These are phyloP conservation scores for Agrochola macilenta DNA, from an alignment of 2,888 invertebrate species.

Conservation along the genomic window DNA sequence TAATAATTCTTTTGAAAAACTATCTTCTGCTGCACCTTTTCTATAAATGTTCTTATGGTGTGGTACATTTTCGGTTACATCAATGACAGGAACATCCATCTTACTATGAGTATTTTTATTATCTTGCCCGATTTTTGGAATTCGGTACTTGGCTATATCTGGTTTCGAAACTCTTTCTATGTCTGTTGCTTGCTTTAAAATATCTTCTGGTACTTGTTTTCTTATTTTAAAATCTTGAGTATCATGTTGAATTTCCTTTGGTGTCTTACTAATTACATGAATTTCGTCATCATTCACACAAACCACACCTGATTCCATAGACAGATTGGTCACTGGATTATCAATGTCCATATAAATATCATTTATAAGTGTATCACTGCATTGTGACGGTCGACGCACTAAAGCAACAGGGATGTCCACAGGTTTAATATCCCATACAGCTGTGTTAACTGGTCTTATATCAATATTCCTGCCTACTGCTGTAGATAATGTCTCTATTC, in stretches of 20 bases:
- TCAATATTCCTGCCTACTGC: constrained; percentile 72
- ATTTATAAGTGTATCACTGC: constrained; percentile 66
- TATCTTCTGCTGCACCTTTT: constrained; percentile 11
- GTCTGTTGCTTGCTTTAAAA: constrained; percentile 31
- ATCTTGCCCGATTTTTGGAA: constrained; percentile 66
- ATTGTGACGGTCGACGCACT: constrained; percentile 59
- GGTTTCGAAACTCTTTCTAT: constrained; percentile 23
- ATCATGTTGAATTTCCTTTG: constrained; percentile 16
- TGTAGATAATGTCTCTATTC: constrained; percentile 71
- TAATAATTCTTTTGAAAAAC: constrained; percentile 1
- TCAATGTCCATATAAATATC: constrained; percentile 75
- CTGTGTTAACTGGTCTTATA: constrained; percentile 73
- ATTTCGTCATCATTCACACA: constrained; percentile 46
- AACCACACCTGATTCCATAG: constrained; percentile 76
- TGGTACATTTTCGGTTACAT: constrained; percentile 16
- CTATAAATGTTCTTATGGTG: not conserved
- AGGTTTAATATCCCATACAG: constrained; percentile 71
- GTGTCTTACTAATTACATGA: constrained; percentile 19
- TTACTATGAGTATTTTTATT: constrained; percentile 26
- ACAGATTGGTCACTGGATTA: constrained; percentile 68
- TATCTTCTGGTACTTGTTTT: constrained; percentile 23
- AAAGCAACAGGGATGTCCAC: constrained; percentile 75
- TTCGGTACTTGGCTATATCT: constrained; percentile 60
- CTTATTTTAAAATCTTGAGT: constrained; percentile 18
- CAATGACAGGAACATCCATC: constrained; percentile 44